Evolutionary conservation across 2,888 invertebrate genomes (phyloP).

Genomic region (Phengaris alcon): DNA sequence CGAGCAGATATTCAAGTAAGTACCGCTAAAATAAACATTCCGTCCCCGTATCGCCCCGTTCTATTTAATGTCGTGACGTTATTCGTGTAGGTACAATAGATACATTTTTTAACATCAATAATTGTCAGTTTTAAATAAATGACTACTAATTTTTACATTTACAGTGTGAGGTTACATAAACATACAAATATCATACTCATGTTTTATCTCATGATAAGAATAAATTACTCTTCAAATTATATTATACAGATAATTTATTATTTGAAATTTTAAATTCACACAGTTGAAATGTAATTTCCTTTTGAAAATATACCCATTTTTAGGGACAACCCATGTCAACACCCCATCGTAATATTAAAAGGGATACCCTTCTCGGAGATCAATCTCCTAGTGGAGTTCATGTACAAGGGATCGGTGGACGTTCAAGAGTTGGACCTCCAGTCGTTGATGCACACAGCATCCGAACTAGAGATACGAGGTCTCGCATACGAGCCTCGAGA

Average conservation of each 20-base stretch:
- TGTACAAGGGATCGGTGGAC: slow-evolving; percentile 85
- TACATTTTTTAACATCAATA: background rate
- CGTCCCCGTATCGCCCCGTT: background rate
- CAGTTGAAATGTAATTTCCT: slow-evolving; percentile 37
- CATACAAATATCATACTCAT: slow-evolving; percentile 35
- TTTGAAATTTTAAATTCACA: slow-evolving; percentile 38
- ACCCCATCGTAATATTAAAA: slow-evolving; percentile 85
- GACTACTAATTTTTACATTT: slow-evolving; percentile 16
- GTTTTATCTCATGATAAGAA: slow-evolving; percentile 45
- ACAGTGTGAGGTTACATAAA: slow-evolving; percentile 38
- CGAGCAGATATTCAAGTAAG: slow-evolving; percentile 84
- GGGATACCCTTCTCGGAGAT: slow-evolving; percentile 83
- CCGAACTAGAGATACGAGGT: slow-evolving; percentile 83
- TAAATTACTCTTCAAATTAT: slow-evolving; percentile 39
- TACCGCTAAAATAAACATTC: slow-evolving; percentile 33
- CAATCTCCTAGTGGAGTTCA: slow-evolving; percentile 83
- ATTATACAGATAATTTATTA: slow-evolving; percentile 39
- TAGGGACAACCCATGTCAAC: slow-evolving; percentile 85
- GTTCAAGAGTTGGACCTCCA: slow-evolving; percentile 82
- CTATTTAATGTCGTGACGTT: slow-evolving; percentile 14
- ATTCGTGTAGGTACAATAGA: background rate
- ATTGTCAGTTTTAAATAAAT: slow-evolving; percentile 22
- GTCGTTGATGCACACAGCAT: slow-evolving; percentile 82
- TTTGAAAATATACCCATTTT: slow-evolving; percentile 32
- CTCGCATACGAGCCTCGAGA: slow-evolving; percentile 80